These are phyloP conservation scores for Lepidurus packardi DNA, from an alignment of 1,140 invertebrate species.

Conservation along the genomic window DNA sequence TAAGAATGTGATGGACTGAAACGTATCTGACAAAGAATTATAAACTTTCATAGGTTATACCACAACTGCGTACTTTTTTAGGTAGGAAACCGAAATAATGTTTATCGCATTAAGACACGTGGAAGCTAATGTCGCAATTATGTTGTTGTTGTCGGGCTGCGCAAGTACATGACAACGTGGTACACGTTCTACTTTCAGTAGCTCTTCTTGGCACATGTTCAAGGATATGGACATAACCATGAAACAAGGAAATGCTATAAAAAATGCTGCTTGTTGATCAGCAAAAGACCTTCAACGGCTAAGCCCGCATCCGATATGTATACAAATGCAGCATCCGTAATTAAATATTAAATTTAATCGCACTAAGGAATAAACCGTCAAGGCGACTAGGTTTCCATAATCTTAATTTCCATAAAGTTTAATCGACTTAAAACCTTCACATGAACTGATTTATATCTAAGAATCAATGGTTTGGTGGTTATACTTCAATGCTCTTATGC, in stretches of 20 bases:
- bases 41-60: too few relatives aligned
- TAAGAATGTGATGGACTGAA: too few relatives aligned
- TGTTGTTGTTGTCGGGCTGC: neutral
- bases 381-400: too few relatives aligned
- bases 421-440: too few relatives aligned
- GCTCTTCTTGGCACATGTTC: neutral
- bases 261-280: conserved; percentile 14
- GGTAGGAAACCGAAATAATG: neutral
- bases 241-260: conserved; percentile 13
- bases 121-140: neutral
- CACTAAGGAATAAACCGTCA: too few relatives aligned
- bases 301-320: neutral
- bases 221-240: neutral
- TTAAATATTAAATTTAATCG: neutral
- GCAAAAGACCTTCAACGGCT: neutral
- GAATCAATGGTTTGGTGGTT: too few relatives aligned
- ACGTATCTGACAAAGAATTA: too few relatives aligned
- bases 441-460: too few relatives aligned
- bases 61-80: neutral
- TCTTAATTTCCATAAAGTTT: too few relatives aligned
- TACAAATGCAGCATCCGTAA: neutral
- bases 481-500: too few relatives aligned
- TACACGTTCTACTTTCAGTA: neutral
- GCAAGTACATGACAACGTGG: neutral
- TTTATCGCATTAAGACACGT: neutral